phyloP scores from a whole-genome alignment of 2,113 vertebrate genomes.

The Halcyon malimbica region DNA sequence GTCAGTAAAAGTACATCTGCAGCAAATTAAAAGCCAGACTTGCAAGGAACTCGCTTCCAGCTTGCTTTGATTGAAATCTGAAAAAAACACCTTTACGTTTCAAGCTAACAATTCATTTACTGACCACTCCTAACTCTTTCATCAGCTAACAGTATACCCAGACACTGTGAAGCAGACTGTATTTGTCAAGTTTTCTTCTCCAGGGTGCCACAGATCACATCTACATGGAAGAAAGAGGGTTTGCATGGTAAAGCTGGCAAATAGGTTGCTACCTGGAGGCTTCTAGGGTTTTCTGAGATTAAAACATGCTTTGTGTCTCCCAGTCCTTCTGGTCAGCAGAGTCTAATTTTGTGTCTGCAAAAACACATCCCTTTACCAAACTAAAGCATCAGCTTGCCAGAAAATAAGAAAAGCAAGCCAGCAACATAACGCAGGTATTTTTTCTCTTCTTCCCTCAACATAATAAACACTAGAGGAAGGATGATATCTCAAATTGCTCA shows the following conservation, averaged over 20 bases:
- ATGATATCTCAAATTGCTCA: rapidly evolving
- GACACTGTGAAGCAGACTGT: neutral
- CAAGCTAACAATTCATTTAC: slow-evolving; percentile 17
- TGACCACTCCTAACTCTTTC: neutral
- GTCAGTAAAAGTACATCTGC: slow-evolving; percentile 38
- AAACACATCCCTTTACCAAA: neutral
- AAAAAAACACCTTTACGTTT: slow-evolving; percentile 17
- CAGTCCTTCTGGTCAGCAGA: neutral
- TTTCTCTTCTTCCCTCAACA: neutral
- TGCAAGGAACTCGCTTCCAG: neutral
- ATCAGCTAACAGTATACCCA: neutral
- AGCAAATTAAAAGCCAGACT: slow-evolving; percentile 60
- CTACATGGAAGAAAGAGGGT: neutral
- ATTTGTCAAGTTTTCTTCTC: neutral
- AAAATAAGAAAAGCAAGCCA: neutral
- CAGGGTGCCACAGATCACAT: neutral
- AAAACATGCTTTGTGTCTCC: neutral
- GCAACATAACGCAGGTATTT: neutral
- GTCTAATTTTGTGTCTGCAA: neutral
- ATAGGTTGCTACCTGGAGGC: neutral
- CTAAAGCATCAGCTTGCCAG: neutral
- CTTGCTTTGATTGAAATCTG: slow-evolving; percentile 16
- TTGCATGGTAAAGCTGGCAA: neutral
- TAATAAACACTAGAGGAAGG: neutral
- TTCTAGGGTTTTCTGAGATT: neutral